Base-by-base conservation (phyloP, 1,140 invertebrate genomes). In the Archegozetes longisetosus region DNA sequence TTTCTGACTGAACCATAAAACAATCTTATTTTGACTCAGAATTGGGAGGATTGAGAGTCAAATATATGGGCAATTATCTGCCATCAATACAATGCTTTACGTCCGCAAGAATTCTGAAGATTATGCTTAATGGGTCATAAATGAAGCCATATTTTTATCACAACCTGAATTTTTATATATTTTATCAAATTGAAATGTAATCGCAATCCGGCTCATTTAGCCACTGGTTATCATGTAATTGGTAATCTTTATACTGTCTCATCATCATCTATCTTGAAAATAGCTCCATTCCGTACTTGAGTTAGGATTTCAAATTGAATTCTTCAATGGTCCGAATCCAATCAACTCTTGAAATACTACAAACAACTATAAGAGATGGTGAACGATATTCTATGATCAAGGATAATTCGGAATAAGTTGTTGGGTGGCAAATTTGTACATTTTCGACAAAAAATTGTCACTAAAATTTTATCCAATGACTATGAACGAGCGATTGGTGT, bases 1-100 rank as follows among this genome's bases (percentile, higher is more conserved):
- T 57, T 32, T 28, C 14, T 20, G 12, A 57, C 12, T 6, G 29
- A 17, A 28, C 55, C 55, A 23, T 67, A 95, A n/a, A 13, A 46
- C 12, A 23, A 49, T 53, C 59, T 2, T 62, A 58, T 53, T 62
- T 62, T 46, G 61, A n/a, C n/a, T 61, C 2, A n/a, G 61, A 2
- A 26, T 25, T 29, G 46, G 74, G 3, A 20, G 32, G 1, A 97
- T 98, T 93, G 76, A 71, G 85, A 28, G 87, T 86, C 13, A 84
- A 83, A 70, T 82, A 84, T 0, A 71, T 84, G 86, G 86, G 0
- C 86, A 86, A 1, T 84, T 80, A 1, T 83, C 80, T 2, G 87
- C 93, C 0, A 76, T 97, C 0, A 98, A 98, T 71, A 97, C 93
- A 67, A 97, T 97, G 93, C 76, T 96, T 0, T 98, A 97, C 68